Percentiles rank a stretch among this genome's conserved stretches.
Conservation (phyloP, 1,140 invertebrate genomes). For the Cydia splendana region DNA sequence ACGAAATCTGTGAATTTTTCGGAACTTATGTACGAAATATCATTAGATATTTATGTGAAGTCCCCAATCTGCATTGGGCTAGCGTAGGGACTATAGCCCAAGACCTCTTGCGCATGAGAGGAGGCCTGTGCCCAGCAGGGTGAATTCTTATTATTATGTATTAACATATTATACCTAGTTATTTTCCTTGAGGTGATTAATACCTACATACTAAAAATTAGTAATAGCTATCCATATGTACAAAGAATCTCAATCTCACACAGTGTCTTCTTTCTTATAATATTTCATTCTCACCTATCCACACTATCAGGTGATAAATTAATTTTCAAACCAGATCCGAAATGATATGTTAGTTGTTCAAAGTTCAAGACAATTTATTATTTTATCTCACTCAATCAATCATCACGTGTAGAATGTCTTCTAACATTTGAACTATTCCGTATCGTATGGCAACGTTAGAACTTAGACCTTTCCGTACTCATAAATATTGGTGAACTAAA, state of each 20-base stretch:
- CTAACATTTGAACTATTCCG: constrained; percentile 21
- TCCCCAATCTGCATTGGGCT: too few relatives aligned
- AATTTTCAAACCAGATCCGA: constrained; percentile 19
- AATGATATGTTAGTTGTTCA: constrained; percentile 4
- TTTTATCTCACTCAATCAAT: constrained; percentile 25
- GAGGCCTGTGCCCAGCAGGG: too few relatives aligned
- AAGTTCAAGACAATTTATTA: constrained; percentile 26
- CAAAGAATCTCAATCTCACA: not conserved
- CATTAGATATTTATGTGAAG: too few relatives aligned
- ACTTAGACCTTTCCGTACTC: not conserved
- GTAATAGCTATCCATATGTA: too few relatives aligned
- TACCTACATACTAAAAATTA: too few relatives aligned
- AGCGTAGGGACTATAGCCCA: too few relatives aligned
- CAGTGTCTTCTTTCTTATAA: not conserved
- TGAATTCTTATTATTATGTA: too few relatives aligned
- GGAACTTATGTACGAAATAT: too few relatives aligned
- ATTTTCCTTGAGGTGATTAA: too few relatives aligned
- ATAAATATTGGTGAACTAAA: constrained; percentile 27
- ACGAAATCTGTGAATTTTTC: too few relatives aligned
- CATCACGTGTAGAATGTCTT: not conserved
- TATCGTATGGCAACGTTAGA: not conserved
- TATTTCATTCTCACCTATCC: not conserved
- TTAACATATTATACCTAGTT: too few relatives aligned
- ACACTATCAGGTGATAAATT: constrained; percentile 3
- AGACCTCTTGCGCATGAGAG: too few relatives aligned